A percentile compares a stretch with the other conserved stretches of the same genome.
phyloP scores from a whole-genome alignment of 2,797 vertebrate genomes.

The Loriculus beryllinus region DNA sequence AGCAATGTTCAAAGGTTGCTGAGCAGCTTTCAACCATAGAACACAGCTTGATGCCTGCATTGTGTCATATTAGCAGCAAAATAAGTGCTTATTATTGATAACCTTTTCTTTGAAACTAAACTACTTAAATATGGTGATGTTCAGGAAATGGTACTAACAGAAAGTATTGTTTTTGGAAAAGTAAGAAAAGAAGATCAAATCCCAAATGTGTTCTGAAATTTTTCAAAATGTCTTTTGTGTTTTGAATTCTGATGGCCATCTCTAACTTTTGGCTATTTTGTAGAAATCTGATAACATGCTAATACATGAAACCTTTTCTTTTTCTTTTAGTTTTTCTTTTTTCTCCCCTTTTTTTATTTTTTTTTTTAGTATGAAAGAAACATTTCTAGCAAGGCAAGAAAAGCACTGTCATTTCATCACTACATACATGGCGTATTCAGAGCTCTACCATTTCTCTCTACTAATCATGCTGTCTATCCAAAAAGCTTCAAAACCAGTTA shows the following conservation, averaged over 20 bases:
- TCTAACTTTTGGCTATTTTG: not conserved
- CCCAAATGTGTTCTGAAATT: not conserved
- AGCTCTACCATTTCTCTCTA: not conserved
- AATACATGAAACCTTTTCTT: not conserved
- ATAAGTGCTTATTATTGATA: not conserved
- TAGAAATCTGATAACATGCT: not conserved
- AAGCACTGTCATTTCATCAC: not conserved
- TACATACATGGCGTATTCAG: not conserved
- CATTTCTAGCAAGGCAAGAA: not conserved
- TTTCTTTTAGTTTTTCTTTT: accelerated
- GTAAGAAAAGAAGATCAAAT: not conserved
- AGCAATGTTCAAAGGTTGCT: not conserved
- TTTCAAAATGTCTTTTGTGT: not conserved
- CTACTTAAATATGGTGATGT: not conserved
- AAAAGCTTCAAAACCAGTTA: not conserved
- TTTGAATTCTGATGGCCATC: not conserved
- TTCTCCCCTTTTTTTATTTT: too few species aligned
- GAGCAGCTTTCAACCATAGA: not conserved
- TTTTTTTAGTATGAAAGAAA: not conserved
- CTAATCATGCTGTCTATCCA: not conserved
- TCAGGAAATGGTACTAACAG: not conserved
- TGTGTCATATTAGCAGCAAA: not conserved
- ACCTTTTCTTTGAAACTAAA: not conserved
- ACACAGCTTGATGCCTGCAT: not conserved
- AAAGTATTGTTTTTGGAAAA: not conserved